Evolutionary conservation across 2,113 vertebrate species (phyloP).

Genomic region (Vidua chalybeata): DNA sequence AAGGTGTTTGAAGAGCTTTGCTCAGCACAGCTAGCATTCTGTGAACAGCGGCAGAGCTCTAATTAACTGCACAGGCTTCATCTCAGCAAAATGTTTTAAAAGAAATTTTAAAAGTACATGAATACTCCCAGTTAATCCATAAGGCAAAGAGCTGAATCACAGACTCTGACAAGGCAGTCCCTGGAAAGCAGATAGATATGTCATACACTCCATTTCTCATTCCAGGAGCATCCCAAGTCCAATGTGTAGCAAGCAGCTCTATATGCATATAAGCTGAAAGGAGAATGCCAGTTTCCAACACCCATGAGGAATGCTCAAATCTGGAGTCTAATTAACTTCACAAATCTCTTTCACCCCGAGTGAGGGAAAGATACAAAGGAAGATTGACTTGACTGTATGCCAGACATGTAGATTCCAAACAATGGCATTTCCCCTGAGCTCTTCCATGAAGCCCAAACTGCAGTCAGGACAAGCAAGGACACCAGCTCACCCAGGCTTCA

Average conservation of each 20-base stretch:
- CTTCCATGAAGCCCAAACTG: background rate
- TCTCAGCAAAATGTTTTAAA: slow-evolving; percentile 22
- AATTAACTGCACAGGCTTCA: slow-evolving; percentile 52
- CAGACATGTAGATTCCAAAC: background rate
- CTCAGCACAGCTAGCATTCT: slow-evolving; percentile 15
- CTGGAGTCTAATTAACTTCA: background rate
- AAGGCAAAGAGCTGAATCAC: slow-evolving; percentile 58
- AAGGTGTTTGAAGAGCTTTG: slow-evolving; percentile 5
- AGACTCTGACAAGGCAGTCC: slow-evolving; percentile 48
- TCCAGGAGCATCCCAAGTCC: slow-evolving; percentile 23
- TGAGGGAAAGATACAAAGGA: background rate
- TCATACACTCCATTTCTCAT: background rate
- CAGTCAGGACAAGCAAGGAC: background rate
- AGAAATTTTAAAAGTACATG: background rate
- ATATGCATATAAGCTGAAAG: background rate
- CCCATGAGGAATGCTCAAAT: background rate
- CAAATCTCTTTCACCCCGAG: background rate
- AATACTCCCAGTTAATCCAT: slow-evolving; percentile 39
- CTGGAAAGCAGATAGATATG: slow-evolving; percentile 47
- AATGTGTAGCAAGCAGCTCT: background rate
- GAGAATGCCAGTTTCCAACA: background rate
- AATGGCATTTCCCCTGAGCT: background rate
- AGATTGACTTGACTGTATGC: background rate
- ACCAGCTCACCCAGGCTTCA: background rate
- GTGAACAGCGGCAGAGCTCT: slow-evolving; percentile 32